A percentile compares a stretch with the other conserved stretches of the same genome.
Evolutionary conservation across 2,797 vertebrate species (phyloP).

Genomic region (Scomberomorus guttatus): DNA sequence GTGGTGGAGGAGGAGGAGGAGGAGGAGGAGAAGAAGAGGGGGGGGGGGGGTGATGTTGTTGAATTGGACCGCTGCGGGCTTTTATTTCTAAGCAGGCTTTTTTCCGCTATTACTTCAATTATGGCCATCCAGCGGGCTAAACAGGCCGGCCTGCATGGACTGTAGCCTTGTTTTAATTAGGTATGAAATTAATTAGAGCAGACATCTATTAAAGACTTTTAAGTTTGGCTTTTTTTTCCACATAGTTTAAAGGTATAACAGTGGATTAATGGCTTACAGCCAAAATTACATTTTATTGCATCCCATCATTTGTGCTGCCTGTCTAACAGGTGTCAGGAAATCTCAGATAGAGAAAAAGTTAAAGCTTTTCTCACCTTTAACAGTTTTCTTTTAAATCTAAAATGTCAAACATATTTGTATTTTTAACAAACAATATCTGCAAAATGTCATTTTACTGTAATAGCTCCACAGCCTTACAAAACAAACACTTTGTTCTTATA

Average conservation of each 20-base stretch:
- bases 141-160: slow-evolving; percentile 76
- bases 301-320: slow-evolving; percentile 74
- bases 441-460: neutral
- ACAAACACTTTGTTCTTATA: neutral
- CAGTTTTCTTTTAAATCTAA: neutral
- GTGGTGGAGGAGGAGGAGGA: slow-evolving; percentile 50
- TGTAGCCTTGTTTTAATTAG: slow-evolving; percentile 83
- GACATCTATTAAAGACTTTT: slow-evolving; percentile 87
- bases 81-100: slow-evolving; percentile 74
- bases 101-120: slow-evolving; percentile 81
- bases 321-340: slow-evolving; percentile 78
- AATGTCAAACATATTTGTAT: neutral
- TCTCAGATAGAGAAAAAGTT: slow-evolving; percentile 7
- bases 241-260: slow-evolving; percentile 87
- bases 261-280: slow-evolving; percentile 86
- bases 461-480: neutral
- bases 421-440: neutral
- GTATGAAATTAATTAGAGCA: slow-evolving; percentile 88
- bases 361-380: neutral
- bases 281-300: slow-evolving; percentile 83
- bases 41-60: slow-evolving; percentile 62
- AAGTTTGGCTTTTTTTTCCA: slow-evolving; percentile 81
- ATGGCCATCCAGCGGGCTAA: slow-evolving; percentile 78
- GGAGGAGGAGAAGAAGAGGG: neutral
- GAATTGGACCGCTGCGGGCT: slow-evolving; percentile 78